Evolutionary conservation across 2,888 invertebrate species (phyloP), one percentile per base, ranked within the genome.

Genomic region (Aspidiotus rigidus): DNA sequence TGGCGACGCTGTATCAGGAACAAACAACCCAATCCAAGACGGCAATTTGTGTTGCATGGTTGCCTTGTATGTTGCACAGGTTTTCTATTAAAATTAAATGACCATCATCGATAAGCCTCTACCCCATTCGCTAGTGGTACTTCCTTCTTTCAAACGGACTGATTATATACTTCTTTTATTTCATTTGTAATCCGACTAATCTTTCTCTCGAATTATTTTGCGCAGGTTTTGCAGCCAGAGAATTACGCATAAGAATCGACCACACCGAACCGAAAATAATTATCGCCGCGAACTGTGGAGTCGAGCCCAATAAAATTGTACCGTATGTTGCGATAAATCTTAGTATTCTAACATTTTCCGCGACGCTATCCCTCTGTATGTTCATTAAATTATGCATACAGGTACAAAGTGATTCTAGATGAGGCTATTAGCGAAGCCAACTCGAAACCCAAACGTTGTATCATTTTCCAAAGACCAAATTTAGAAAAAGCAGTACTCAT

Each of bases 221-320:
- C 76, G 74, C 78, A 88, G 90, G 95, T 62, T 95, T 95, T 76
- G 93, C 94, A 0, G 90, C 94, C 0, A 84, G 88, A 72, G 95
- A 96, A 77, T 80, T 96, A 8, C 85, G 91, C 56, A 84, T 86
- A 0, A 84, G 95, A 72, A 93, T 96, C 67, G 86, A 90, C 75
- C 95, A 96, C 76, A 88, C 89, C 0, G 85, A 90, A 77, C 94
- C 96, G 0, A 91, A 89, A 75, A 85, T 94, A 7, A 86, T 96
- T 41, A 87, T 96, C 44, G 89, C 91, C 0, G 92, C 93, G 0
- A 94, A 91, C 78, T 93, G 90, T 76, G 95, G 95, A 1, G 83
- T 95, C 11, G 95, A 96, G 77, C 94, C 93, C 0, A 86, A 85
- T 72, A 89, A 87, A 80, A 83, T 90, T 69, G 85, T 95, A 70